A percentile compares a stretch with the other conserved stretches of the same genome.
phyloP scores from a whole-genome alignment of 2,888 invertebrate species.

The Caenorhabditis imperialis region DNA sequence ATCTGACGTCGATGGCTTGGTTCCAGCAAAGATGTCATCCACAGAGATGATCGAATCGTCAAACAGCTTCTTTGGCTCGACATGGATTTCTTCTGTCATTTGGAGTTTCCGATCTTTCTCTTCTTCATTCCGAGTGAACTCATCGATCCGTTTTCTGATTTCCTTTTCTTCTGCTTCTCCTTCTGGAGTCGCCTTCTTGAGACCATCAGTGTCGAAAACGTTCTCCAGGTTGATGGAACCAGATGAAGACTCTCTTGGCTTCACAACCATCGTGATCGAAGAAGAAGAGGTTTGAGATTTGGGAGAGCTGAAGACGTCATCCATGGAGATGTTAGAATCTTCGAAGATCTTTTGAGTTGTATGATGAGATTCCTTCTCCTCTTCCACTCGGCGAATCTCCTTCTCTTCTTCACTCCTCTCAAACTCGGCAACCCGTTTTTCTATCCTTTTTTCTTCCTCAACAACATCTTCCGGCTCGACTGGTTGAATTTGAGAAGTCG shows the following conservation, averaged over 20 bases:
- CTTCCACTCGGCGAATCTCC: background rate
- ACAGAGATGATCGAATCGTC: constrained; percentile 28
- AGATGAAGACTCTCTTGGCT: background rate
- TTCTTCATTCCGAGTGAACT: constrained; percentile 25
- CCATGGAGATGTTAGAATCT: constrained; percentile 20
- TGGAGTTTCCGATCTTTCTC: constrained; percentile 17
- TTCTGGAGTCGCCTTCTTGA: background rate
- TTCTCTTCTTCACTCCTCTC: background rate
- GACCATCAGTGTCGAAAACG: constrained; percentile 21
- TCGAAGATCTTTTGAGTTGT: background rate
- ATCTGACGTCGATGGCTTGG: background rate
- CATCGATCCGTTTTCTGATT: constrained; percentile 15
- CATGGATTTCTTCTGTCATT: background rate
- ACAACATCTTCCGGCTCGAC: background rate
- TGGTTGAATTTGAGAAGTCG: background rate
- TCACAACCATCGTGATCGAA: too few species aligned
- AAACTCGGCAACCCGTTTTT: background rate
- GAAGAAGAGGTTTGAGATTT: background rate
- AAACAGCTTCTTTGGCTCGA: background rate
- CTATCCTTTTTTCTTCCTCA: constrained; percentile 9
- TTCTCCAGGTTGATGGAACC: background rate
- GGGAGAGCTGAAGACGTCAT: constrained; percentile 19
- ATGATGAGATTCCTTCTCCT: background rate
- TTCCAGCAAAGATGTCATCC: constrained; percentile 15
- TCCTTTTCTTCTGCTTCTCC: constrained; percentile 11